A percentile compares a stretch with the other conserved stretches of the same genome.
These are phyloP conservation scores for Xenus cinereus DNA, from an alignment of 2,113 vertebrate genomes.

Conservation along the genomic window DNA sequence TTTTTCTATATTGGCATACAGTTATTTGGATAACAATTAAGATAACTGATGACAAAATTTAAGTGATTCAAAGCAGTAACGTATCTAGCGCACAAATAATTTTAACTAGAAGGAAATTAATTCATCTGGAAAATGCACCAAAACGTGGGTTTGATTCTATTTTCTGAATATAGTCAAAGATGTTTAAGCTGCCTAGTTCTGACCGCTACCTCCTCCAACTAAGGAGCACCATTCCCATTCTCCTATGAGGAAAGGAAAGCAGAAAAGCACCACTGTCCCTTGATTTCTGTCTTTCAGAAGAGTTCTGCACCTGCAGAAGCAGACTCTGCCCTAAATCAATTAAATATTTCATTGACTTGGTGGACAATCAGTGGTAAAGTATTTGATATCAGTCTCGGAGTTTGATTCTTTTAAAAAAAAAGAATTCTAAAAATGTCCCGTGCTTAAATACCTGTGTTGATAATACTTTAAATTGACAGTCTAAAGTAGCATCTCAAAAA, in stretches of 20 bases:
- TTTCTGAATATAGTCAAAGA: background rate
- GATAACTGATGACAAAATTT: background rate
- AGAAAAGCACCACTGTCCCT: background rate
- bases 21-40: background rate
- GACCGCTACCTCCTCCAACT: background rate
- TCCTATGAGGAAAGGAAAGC: background rate
- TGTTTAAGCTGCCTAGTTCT: background rate
- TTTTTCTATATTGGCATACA: background rate
- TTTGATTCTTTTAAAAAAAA: background rate
- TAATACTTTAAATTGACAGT: background rate
- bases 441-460: background rate
- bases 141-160: background rate
- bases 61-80: background rate
- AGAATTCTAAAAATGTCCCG: background rate
- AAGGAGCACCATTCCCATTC: background rate
- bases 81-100: background rate
- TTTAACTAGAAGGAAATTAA: background rate
- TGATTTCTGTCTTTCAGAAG: background rate
- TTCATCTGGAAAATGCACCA: background rate
- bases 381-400: background rate
- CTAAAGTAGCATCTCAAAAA: background rate
- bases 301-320: background rate
- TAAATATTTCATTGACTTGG: background rate
- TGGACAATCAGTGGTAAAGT: background rate
- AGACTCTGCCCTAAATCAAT: accelerated